These are phyloP conservation scores for Melinaea marsaeus DNA, from an alignment of 2,888 invertebrate genomes.

Conservation along the genomic window DNA sequence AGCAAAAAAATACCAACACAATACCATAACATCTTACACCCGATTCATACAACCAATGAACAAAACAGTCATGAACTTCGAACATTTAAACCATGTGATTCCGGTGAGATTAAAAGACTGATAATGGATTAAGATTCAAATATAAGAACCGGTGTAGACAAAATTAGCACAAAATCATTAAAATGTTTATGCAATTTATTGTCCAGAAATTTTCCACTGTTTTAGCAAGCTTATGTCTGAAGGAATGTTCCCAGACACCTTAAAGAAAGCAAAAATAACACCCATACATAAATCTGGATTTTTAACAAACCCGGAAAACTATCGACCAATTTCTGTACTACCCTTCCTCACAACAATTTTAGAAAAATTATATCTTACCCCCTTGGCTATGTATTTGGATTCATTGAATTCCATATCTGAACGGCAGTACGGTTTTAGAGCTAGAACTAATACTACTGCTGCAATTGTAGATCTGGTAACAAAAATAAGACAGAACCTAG, in stretches of 20 bases:
- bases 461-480: conserved; percentile 17
- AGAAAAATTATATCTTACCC: conserved; percentile 2
- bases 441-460: conserved; percentile 3
- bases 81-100: not conserved
- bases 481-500: conserved; percentile 26
- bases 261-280: conserved; percentile 30
- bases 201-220: conserved; percentile 10
- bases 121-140: no score
- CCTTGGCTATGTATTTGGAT: not conserved
- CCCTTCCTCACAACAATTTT: conserved; percentile 7
- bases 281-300: conserved; percentile 20
- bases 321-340: conserved; percentile 4
- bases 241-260: conserved; percentile 16
- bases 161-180: not conserved
- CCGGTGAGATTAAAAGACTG: not conserved
- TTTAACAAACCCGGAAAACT: conserved; percentile 10
- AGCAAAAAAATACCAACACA: not conserved
- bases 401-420: conserved; percentile 6
- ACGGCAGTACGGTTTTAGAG: conserved; percentile 2
- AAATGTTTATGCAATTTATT: conserved; percentile 7
- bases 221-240: conserved; percentile 14
- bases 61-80: not conserved
- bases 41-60: not conserved
- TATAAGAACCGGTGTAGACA: no score
- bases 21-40: not conserved